Evolutionary conservation across 2,888 invertebrate genomes (phyloP).

Genomic region (Fabriciana adippe): DNA sequence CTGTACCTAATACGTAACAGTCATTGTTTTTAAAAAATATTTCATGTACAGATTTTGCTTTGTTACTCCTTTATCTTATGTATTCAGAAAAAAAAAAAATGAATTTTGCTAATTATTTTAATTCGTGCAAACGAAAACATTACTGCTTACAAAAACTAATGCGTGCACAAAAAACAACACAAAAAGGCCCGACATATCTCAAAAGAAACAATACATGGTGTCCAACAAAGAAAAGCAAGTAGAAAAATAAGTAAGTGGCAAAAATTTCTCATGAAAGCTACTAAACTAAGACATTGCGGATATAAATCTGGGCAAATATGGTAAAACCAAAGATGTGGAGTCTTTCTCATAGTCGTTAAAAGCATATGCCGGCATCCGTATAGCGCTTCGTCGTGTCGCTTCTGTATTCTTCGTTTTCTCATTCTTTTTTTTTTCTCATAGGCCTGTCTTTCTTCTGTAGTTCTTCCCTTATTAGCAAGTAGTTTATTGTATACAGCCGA

Average conservation of each 20-base stretch:
- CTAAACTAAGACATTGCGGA: slow-evolving; percentile 54
- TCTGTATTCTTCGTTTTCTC: slow-evolving; percentile 46
- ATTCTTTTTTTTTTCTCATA: slow-evolving; percentile 40
- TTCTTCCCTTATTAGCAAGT: slow-evolving; percentile 49
- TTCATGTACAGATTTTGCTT: too few species aligned
- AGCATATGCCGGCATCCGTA: slow-evolving; percentile 51
- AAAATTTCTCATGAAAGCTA: slow-evolving; percentile 47
- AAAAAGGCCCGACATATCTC: slow-evolving; percentile 52
- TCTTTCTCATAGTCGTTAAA: slow-evolving; percentile 53
- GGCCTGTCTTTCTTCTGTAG: slow-evolving; percentile 44
- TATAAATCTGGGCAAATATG: slow-evolving; percentile 59
- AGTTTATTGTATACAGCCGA: slow-evolving; percentile 42
- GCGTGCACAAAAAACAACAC: slow-evolving; percentile 54
- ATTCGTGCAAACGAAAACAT: not conserved
- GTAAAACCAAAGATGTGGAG: slow-evolving; percentile 62
- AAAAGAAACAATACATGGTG: slow-evolving; percentile 52
- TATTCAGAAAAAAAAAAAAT: not conserved
- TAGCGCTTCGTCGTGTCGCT: slow-evolving; percentile 47
- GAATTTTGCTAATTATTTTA: slow-evolving; percentile 1
- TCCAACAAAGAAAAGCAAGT: slow-evolving; percentile 42
- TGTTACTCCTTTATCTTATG: too few species aligned
- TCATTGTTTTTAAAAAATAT: too few species aligned
- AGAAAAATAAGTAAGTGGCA: slow-evolving; percentile 49
- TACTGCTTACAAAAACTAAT: slow-evolving; percentile 33
- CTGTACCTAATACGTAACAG: too few species aligned